Evolutionary conservation across 1,140 invertebrate genomes (phyloP).

Genomic region (Neodiprion fabricii): DNA sequence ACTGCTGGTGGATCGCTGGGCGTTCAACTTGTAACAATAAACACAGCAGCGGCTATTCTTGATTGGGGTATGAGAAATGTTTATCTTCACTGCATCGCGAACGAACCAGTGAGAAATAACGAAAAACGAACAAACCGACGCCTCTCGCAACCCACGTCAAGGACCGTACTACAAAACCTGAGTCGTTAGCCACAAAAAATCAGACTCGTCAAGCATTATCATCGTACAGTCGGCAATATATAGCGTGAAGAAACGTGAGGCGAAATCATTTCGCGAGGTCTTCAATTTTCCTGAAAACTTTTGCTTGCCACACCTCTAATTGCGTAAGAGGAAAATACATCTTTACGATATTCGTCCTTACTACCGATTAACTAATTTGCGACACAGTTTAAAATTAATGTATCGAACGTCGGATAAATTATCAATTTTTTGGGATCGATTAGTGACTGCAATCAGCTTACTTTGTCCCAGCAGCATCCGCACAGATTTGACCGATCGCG

Average conservation of each 20-base stretch:
- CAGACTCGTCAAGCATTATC: too few relatives aligned
- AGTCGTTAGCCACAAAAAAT: too few relatives aligned
- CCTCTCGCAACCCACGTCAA: background rate
- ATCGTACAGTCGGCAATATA: too few relatives aligned
- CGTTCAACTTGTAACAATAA: background rate
- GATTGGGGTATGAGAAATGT: background rate
- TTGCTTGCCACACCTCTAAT: background rate
- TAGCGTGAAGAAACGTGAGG: too few relatives aligned
- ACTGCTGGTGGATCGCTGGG: background rate
- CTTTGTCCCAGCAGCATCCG: constrained; percentile 42
- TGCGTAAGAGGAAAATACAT: background rate
- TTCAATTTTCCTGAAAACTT: too few relatives aligned
- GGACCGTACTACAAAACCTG: too few relatives aligned
- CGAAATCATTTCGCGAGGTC: too few relatives aligned
- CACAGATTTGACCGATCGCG: constrained; percentile 22
- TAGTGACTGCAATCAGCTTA: constrained; percentile 28
- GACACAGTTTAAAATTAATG: too few relatives aligned
- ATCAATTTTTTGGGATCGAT: background rate
- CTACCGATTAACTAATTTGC: background rate
- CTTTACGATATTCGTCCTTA: background rate
- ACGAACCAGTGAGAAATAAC: background rate
- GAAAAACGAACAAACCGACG: background rate
- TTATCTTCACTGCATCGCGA: background rate
- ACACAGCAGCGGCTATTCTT: background rate
- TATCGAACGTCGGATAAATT: too few relatives aligned